Base-by-base conservation (phyloP, 2,113 vertebrate species). In the Hippocampus comes region DNA sequence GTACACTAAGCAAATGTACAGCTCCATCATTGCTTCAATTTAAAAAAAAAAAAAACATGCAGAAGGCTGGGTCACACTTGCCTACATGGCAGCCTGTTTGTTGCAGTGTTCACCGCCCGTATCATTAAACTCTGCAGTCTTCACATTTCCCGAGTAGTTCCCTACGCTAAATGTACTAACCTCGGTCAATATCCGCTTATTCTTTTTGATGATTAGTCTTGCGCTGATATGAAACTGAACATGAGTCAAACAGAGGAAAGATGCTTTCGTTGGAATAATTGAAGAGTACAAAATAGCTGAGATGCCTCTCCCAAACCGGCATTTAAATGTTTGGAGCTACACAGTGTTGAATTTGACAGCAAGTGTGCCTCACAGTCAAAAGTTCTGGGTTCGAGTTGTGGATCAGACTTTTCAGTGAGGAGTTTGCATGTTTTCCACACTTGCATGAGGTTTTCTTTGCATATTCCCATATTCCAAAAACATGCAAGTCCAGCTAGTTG, bases 1-100 rank as follows among this genome's bases (percentile, higher is more conserved):
- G 83, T 84, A 79, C 56, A 78, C 81, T 69, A 82, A 82, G 77
- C 84, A 78, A 76, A 87, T 86, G 76, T 85, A 78, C 88, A 88
- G 86, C 91, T 90, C 84, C 88, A 89, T 82, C 87, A 86, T 48
- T 91, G 92, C 91, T 92, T 91, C 84, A 88, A 76, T 86, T 84
- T 2, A 18, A 18, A 49, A 46, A 46, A 46, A 66, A 66, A 46
- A 46, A 3, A 64, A 80, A 84, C 74, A 25, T 90, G 86, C 78
- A 78, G 21, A 56, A 70, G 76, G 76, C 82, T 90, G 89, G 89
- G 88, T 90, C 76, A 20, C 55, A 82, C 73, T 84, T 78, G 79
- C 74, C 74, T 75, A 66, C 61, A 68, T 11, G 68, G 42, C 72
- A 80, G 84, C 82, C 73, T 78, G 71, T 70, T 64, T 73, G 82